Evolutionary conservation across 2,797 vertebrate genomes (phyloP).

Genomic region (Cheracebus regulus): DNA sequence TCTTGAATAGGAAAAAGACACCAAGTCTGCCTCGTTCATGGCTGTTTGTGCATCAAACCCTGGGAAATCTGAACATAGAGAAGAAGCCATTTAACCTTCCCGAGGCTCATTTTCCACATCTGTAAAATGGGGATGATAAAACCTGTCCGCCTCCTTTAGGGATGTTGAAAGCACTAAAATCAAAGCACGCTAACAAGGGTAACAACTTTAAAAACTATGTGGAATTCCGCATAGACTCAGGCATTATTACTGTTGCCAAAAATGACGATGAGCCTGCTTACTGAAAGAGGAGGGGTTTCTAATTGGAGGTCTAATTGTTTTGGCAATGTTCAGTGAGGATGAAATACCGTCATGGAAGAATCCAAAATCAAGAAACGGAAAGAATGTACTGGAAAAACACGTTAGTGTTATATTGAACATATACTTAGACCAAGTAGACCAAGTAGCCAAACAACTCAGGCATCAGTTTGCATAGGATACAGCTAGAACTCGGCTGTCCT

Average conservation of each 20-base stretch:
- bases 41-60: neutral
- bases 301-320: slow-evolving; percentile 45
- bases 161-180: neutral
- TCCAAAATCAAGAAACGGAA: slow-evolving; percentile 45
- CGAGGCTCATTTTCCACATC: neutral
- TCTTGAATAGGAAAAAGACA: neutral
- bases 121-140: slow-evolving; percentile 31
- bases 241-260: neutral
- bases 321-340: neutral
- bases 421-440: neutral
- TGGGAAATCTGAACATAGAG: neutral
- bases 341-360: slow-evolving; percentile 32
- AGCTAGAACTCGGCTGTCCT: neutral
- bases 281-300: neutral
- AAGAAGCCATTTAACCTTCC: neutral
- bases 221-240: slow-evolving; percentile 1
- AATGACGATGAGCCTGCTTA: neutral
- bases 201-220: neutral
- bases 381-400: neutral
- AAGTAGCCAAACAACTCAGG: neutral
- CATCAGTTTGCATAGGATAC: neutral
- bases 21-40: neutral
- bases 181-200: neutral
- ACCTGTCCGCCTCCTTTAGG: neutral
- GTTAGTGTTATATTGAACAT: neutral